phyloP scores from a whole-genome alignment of 2,888 invertebrate genomes.

The Caenorhabditis wallacei region DNA sequence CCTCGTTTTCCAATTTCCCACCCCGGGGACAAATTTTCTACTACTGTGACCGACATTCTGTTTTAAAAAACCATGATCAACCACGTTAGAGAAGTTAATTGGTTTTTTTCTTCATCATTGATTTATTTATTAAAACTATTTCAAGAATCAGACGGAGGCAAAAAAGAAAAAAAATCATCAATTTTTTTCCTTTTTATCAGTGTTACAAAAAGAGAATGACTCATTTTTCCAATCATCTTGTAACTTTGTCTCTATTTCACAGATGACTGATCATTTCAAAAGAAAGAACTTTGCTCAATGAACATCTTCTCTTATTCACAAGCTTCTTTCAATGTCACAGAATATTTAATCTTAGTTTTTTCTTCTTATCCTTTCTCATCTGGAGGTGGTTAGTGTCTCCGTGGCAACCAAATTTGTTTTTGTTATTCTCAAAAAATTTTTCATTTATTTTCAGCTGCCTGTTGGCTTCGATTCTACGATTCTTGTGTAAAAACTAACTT shows the following conservation, averaged over 20 bases:
- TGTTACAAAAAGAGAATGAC: background rate
- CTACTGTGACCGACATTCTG: slow-evolving; percentile 19
- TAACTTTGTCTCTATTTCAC: slow-evolving; percentile 10
- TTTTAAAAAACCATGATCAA: background rate
- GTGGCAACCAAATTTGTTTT: slow-evolving; percentile 41
- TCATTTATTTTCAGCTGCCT: slow-evolving; percentile 20
- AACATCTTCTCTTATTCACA: background rate
- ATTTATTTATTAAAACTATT: background rate
- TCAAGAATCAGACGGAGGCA: background rate
- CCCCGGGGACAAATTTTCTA: slow-evolving; percentile 11
- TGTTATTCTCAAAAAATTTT: slow-evolving; percentile 9
- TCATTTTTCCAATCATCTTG: slow-evolving; percentile 7
- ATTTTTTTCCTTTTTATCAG: slow-evolving; percentile 7
- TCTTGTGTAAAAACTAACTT: background rate
- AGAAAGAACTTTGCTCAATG: background rate
- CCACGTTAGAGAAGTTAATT: background rate
- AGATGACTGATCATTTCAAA: slow-evolving; percentile 10
- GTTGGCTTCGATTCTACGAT: background rate
- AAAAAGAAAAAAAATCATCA: background rate
- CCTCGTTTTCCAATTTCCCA: background rate
- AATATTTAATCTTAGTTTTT: slow-evolving; percentile 19
- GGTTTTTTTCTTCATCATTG: background rate
- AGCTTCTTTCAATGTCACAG: background rate
- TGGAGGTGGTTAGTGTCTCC: slow-evolving; percentile 2
- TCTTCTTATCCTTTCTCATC: background rate